phyloP scores from a whole-genome alignment of 2,113 vertebrate species.

The Eretmochelys imbricata region DNA sequence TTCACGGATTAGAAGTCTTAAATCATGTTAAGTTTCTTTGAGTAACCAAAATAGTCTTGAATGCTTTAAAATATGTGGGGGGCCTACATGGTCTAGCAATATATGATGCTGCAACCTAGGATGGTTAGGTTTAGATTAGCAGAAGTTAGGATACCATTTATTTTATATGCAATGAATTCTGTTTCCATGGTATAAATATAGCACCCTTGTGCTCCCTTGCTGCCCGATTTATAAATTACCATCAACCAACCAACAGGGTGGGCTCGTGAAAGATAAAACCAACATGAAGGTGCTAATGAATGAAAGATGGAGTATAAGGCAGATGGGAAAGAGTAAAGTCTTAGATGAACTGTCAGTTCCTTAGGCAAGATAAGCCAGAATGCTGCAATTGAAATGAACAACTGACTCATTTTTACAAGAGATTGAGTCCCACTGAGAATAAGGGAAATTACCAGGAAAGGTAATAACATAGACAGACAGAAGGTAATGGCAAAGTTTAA shows the following conservation, averaged over 20 bases:
- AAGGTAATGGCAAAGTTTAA: conserved; percentile 19
- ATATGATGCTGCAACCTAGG: background rate
- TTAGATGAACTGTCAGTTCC: conserved; percentile 47
- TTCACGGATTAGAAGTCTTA: too few relatives aligned
- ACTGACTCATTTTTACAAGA: background rate
- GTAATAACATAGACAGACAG: background rate
- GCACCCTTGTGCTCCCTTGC: conserved; percentile 1
- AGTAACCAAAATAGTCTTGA: too few relatives aligned
- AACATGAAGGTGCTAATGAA: conserved; percentile 29
- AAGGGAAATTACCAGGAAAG: conserved; percentile 26
- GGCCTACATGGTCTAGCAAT: background rate
- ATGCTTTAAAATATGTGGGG: background rate
- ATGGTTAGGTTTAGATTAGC: conserved; percentile 8
- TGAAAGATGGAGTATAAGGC: conserved; percentile 6
- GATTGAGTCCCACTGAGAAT: conserved; percentile 4
- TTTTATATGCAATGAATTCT: background rate
- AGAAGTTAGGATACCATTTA: conserved; percentile 15
- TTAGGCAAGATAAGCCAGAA: conserved; percentile 58
- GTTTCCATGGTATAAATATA: conserved; percentile 54
- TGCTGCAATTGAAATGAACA: conserved; percentile 1
- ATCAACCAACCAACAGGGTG: conserved; percentile 34
- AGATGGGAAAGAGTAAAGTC: conserved; percentile 4
- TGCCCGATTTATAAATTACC: conserved; percentile 27
- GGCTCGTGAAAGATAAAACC: conserved; percentile 51
- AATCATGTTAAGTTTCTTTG: too few relatives aligned